phyloP scores from a whole-genome alignment of 2,888 invertebrate genomes.

The Schizaphis graminum region DNA sequence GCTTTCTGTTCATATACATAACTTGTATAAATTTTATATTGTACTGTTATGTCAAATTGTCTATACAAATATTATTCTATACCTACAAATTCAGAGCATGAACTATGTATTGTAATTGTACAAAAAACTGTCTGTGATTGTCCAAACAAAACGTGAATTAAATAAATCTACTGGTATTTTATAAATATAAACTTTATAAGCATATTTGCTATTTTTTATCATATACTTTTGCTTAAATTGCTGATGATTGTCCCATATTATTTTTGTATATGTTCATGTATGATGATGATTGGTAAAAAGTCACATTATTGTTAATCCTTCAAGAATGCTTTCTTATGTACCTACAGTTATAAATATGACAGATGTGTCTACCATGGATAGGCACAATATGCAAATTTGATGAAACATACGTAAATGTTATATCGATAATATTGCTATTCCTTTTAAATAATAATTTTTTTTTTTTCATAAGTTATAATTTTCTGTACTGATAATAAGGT shows the following conservation, averaged over 20 bases:
- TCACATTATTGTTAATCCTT: neutral
- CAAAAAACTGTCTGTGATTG: slow-evolving; percentile 47
- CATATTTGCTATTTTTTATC: slow-evolving; percentile 30
- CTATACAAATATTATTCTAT: neutral
- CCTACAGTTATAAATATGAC: neutral
- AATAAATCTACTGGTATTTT: neutral
- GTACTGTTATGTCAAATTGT: slow-evolving; percentile 37
- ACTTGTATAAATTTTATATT: slow-evolving; percentile 16
- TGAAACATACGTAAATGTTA: neutral
- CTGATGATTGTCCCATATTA: slow-evolving; percentile 7
- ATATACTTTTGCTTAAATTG: slow-evolving; percentile 45
- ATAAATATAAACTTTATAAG: neutral
- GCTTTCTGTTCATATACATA: slow-evolving; percentile 39
- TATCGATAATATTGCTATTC: neutral
- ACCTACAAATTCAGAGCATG: slow-evolving; percentile 47
- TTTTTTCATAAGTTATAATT: neutral
- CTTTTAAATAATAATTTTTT: neutral
- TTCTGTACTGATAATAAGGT: neutral
- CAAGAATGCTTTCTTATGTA: neutral
- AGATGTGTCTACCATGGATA: neutral
- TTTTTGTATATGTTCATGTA: slow-evolving; percentile 14
- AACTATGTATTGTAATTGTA: slow-evolving; percentile 49
- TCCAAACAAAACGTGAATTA: neutral
- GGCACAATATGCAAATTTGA: neutral
- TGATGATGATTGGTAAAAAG: neutral